Base-by-base conservation (phyloP, 2,888 invertebrate genomes). In the Electrophaes corylata region DNA sequence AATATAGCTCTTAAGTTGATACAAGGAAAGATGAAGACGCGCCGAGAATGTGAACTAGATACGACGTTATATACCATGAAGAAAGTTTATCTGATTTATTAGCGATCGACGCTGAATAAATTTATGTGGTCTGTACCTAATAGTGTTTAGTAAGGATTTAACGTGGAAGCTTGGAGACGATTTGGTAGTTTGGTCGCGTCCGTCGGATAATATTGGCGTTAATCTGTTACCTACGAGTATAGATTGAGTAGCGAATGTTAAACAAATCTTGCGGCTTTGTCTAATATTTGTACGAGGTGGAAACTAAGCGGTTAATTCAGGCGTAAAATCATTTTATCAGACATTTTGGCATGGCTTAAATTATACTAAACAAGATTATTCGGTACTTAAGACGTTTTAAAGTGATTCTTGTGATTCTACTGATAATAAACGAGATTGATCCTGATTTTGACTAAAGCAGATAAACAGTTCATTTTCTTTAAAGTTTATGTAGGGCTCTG, bases 71-170 rank as follows among this genome's bases (percentile, higher is more conserved):
- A 58, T 60, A 57, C 59, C 63, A 72, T 59, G 67, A 61, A 67
- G 71, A 71, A 79, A 83, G 77, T 81, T 84, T 78, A 80, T 81
- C 82, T 78, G 81, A 80, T 82, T 81, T 82, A 83, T 84, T 83
- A 84, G 82, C 78, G 78, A 83, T 84, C 79, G 77, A 76, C 76
- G 76, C 79, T 82, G 83, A 86, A 84, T 87, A 84, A 85, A 84
- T 86, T 82, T 82, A 81, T 78, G 78, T 81, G 81, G 79, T 78
- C 79, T 76, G 79, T 83, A 37, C 16, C 16, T 37, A 81, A 84
- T 84, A 85, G 84, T 88, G 88, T 88, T 85, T 84, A 83, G 78
- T 79, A 68, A 81, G 81, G 84, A 85, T 88, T 85, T 84, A 79
- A 76, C 75, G 76, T 76, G 73, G 71, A 76, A 79, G 77, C 76